phyloP scores from a whole-genome alignment of 1,140 invertebrate genomes.

The Glossosoma conforme region DNA sequence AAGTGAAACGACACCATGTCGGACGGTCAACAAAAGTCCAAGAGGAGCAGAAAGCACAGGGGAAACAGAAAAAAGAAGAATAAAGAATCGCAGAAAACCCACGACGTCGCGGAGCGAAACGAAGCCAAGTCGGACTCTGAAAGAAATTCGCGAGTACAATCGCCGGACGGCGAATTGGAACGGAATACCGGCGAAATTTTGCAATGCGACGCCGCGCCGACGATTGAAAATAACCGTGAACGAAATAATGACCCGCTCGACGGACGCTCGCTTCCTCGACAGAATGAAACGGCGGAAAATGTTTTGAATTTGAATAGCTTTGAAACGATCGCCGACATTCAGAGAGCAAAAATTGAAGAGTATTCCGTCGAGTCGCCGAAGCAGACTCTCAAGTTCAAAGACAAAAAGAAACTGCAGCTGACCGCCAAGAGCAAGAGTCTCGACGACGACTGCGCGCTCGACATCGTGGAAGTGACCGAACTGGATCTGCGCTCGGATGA shows the following conservation, averaged over 20 bases:
- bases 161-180: constrained; percentile 1
- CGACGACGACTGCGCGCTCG: constrained; percentile 42
- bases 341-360: constrained; percentile 3
- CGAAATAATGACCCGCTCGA: neutral
- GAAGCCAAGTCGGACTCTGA: too few species aligned
- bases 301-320: constrained; percentile 20
- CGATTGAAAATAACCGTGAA: neutral
- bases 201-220: neutral
- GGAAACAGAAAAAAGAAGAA: constrained; percentile 18
- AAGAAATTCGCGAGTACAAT: too few species aligned
- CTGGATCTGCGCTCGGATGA: constrained; percentile 33
- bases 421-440: constrained; percentile 52
- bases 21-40: constrained; percentile 20
- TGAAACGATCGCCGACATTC: constrained; percentile 19
- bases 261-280: too few species aligned
- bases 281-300: too few species aligned
- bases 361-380: constrained; percentile 52
- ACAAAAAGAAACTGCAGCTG: constrained; percentile 38
- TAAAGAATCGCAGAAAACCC: constrained; percentile 6
- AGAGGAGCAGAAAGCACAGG: constrained; percentile 18
- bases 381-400: constrained; percentile 35
- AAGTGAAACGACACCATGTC: too few species aligned
- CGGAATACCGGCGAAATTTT: neutral
- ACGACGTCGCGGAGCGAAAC: neutral
- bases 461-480: constrained; percentile 51